phyloP scores from a whole-genome alignment of 2,797 vertebrate genomes.

The Philypnodon macrostomus region DNA sequence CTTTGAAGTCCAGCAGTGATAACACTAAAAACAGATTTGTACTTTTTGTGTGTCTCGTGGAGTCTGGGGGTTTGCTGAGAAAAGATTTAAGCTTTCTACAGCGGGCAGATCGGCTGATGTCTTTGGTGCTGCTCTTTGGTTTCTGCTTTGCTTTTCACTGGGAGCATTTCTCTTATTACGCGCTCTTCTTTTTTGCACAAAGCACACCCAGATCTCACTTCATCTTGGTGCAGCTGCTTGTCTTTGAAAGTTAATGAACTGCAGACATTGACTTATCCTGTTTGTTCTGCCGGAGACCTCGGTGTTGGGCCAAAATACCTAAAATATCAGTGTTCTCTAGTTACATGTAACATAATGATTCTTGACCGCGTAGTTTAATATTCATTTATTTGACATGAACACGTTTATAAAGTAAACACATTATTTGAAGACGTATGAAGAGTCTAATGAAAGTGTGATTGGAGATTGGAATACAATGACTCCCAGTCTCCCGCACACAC shows the following conservation, averaged over 20 bases:
- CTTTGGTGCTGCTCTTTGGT: slow-evolving; percentile 28
- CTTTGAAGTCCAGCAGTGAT: slow-evolving; percentile 62
- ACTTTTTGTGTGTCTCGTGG: slow-evolving; percentile 17
- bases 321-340: slow-evolving; percentile 15
- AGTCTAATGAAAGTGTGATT: slow-evolving; percentile 11
- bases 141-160: slow-evolving; percentile 24
- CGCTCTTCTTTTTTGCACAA: slow-evolving; percentile 17
- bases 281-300: slow-evolving; percentile 34
- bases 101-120: slow-evolving; percentile 38
- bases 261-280: slow-evolving; percentile 51
- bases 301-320: slow-evolving; percentile 14
- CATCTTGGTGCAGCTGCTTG: slow-evolving; percentile 41
- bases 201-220: slow-evolving; percentile 42
- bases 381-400: not conserved
- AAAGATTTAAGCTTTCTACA: slow-evolving; percentile 31
- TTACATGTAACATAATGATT: not conserved
- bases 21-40: slow-evolving; percentile 23
- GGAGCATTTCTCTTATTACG: slow-evolving; percentile 35
- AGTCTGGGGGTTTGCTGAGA: slow-evolving; percentile 23
- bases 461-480: slow-evolving; percentile 16
- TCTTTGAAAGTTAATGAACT: slow-evolving; percentile 67
- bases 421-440: not conserved
- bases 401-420: not conserved
- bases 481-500: slow-evolving; percentile 21
- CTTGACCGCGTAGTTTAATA: not conserved